phyloP scores from a whole-genome alignment of 2,888 invertebrate genomes.

The Azorinus chamasolen region DNA sequence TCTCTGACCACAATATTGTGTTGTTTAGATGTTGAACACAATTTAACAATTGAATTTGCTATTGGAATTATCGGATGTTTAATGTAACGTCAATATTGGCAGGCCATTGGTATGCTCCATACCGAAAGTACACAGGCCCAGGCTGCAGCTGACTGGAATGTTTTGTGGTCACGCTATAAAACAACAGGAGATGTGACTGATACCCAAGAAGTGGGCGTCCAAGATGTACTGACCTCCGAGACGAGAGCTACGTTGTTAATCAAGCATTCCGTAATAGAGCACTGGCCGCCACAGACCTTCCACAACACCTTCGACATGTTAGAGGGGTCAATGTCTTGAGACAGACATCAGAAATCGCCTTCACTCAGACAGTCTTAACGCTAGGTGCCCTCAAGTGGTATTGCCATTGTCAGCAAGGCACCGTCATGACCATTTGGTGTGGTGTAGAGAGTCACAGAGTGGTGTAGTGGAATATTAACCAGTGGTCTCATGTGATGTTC shows the following conservation, averaged over 20 bases:
- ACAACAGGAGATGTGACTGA: background rate
- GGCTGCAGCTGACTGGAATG: too few relatives aligned
- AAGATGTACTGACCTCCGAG: slow-evolving; percentile 1
- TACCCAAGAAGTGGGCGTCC: slow-evolving; percentile 4
- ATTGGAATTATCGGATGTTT: background rate
- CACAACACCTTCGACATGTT: too few relatives aligned
- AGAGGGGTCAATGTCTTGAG: too few relatives aligned
- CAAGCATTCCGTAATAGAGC: background rate
- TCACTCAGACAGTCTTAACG: background rate
- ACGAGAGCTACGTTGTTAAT: too few relatives aligned
- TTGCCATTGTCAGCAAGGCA: too few relatives aligned
- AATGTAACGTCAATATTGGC: background rate
- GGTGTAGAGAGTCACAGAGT: too few relatives aligned
- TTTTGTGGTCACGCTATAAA: too few relatives aligned
- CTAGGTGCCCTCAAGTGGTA: background rate
- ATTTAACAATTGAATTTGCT: background rate
- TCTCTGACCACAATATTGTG: background rate
- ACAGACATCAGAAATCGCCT: too few relatives aligned
- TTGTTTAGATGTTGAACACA: background rate
- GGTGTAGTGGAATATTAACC: too few relatives aligned
- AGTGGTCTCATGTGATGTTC: too few relatives aligned
- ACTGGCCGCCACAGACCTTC: too few relatives aligned
- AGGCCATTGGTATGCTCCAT: background rate
- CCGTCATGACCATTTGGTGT: background rate
- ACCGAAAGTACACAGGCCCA: too few relatives aligned